Evolutionary conservation across 2,113 vertebrate genomes (phyloP), one percentile per base, ranked within the genome.

Genomic region (Seriola aureovittata): DNA sequence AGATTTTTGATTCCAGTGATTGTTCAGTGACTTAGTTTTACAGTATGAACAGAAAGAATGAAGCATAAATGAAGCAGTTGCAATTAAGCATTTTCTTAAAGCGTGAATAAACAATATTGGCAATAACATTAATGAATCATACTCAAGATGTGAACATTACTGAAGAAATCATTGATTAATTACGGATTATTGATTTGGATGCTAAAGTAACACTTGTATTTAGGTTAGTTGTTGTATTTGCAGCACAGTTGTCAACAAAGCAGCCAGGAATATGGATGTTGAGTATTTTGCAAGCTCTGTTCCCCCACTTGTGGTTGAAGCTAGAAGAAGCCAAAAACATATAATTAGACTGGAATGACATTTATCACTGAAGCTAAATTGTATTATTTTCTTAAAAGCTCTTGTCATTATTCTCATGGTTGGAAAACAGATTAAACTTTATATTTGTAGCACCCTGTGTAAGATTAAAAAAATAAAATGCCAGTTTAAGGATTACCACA

Each of bases 161-260:
- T 19, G 6, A 60, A 57, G 44, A n/a, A 42, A 7, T 0, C 0
- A 54, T 29, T n/a, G 6, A 72, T 50, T 44, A 34, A 66, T 42
- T 34, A 17, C 1, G 75, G 40, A 71, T 65, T 42, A 67, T 59
- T 52, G 10, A 74, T 55, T 36, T 36, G 52, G 16, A 55, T 69
- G 67, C 38, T 58, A 16, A 73, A 65, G 13, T 34, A 5, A 57
- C 0, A 8, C 0, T 14, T 34, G 1, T 29, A 4, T 67, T 75
- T 78, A 81, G 19, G 42, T 38, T 63, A 19, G 60, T 23, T 48
- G 50, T 42, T 54, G 75, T 23, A 86, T 65, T 73, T 86, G 79
- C 16, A 78, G 68, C 19, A 87, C 3, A 57, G 48, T 3, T 48
- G 65, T 60, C 69, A 90, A 68, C n/a, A 87, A 21, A 29, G 21